Evolutionary conservation across 2,113 vertebrate genomes (phyloP).

Genomic region (Lophius piscatorius): DNA sequence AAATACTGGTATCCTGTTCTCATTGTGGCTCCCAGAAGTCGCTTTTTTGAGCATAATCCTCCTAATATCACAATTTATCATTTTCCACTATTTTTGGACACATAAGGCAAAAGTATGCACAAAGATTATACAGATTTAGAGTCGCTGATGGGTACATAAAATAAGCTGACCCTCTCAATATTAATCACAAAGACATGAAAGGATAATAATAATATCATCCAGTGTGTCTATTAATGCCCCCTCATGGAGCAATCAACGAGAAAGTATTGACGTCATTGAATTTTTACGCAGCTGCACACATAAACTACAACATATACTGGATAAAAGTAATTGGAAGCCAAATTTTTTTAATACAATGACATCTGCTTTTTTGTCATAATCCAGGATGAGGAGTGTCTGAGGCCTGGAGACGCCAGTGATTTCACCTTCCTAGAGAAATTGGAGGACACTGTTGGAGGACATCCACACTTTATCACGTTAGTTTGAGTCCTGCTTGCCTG

Average conservation of each 20-base stretch:
- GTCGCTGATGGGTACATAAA: not conserved
- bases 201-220: too few species aligned
- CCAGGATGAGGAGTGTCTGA: constrained; percentile 96
- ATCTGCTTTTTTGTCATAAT: not conserved
- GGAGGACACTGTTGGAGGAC: constrained; percentile 91
- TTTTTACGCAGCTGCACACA: not conserved
- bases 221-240: too few species aligned
- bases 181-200: too few species aligned
- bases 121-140: too few species aligned
- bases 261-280: too few species aligned
- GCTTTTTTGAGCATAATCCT: too few species aligned
- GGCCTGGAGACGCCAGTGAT: constrained; percentile 95
- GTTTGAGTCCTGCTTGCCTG: constrained; percentile 51
- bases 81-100: too few species aligned
- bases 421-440: constrained; percentile 94
- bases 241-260: too few species aligned
- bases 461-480: constrained; percentile 95
- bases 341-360: not conserved
- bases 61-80: too few species aligned
- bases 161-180: not conserved
- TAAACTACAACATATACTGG: not conserved
- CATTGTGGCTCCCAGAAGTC: too few species aligned
- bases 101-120: too few species aligned
- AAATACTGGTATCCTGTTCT: too few species aligned
- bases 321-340: not conserved